Percentiles rank a stretch among this genome's conserved stretches.
phyloP scores from a whole-genome alignment of 2,888 invertebrate species.

The Sialis lutaria region DNA sequence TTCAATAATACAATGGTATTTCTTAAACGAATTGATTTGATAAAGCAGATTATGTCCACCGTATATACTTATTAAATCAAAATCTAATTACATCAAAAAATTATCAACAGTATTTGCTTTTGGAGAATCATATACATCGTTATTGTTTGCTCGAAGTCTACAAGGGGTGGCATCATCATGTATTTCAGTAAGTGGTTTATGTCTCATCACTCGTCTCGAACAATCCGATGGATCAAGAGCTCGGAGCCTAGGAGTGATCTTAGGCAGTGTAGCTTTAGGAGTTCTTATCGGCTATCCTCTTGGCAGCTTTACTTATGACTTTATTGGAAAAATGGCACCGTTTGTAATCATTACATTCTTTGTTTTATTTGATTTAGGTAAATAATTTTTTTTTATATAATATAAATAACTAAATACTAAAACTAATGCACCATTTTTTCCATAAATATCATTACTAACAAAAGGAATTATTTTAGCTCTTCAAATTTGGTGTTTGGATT shows the following conservation, averaged over 20 bases:
- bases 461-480: constrained; percentile 11
- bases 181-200: constrained; percentile 66
- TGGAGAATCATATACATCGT: constrained; percentile 46
- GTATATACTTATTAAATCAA: no score
- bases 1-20: no score
- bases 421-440: neutral
- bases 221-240: constrained; percentile 34
- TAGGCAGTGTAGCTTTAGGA: constrained; percentile 66
- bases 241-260: constrained; percentile 60
- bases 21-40: no score
- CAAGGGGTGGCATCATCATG: constrained; percentile 71
- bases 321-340: constrained; percentile 56
- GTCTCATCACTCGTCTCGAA: constrained; percentile 47
- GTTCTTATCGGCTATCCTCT: constrained; percentile 69
- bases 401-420: neutral
- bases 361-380: constrained; percentile 33
- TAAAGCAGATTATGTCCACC: no score
- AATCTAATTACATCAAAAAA: no score
- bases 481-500: constrained; percentile 17
- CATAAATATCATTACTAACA: no score
- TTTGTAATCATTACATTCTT: constrained; percentile 49
- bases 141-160: constrained; percentile 55
- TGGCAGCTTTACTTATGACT: constrained; percentile 60
- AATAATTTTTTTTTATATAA: constrained; percentile 2
- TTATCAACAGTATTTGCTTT: constrained; percentile 50